Evolutionary conservation across 2,113 vertebrate genomes (phyloP), one percentile per base, ranked within the genome.

Genomic region (Muntiacus reevesi): DNA sequence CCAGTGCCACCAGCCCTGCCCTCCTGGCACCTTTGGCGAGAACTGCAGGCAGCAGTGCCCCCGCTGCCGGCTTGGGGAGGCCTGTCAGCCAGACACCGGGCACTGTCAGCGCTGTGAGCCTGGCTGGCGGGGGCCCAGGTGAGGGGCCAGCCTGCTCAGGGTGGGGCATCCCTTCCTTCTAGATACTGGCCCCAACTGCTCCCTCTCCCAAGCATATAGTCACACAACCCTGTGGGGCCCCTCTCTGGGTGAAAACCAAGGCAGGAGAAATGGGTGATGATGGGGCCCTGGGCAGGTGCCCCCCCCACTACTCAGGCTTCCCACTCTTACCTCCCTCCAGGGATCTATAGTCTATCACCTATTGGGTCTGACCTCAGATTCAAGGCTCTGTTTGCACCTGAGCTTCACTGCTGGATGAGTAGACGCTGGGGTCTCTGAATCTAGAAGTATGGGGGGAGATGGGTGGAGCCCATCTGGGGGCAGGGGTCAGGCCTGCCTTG

Each of bases 111-210:
- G 10, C 83, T 99, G 99, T 62, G 99, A 99, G 47, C 98, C 99
- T 0, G 99, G 99, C 95, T 99, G 99, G 99, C 98, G 28, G 0
- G 99, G 99, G 88, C 96, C 98, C 89, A 99, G 99, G 99, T 99
- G 92, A 0, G 30, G 6, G 12, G 2, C 5, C n/a, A 1, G 36
- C 55, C 40, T 81, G 47, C 40, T 88, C 28, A 1, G 43, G 55
- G 14, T 10, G 50, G 60, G 47, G 47, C 40, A 6, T 6, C 40
- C 52, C 78, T 87, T 82, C 82, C 50, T 88, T 5, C 47, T 4
- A 94, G 95, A 99, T 8, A 40, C 57, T 84, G 55, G 33, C 19
- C 36, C 11, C 40, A 47, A 21, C 2, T 54, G 64, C 40, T 9
- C 33, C 11, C 12, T 62, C 15, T 55, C 62, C 16, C 3, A 28